Base-by-base conservation (phyloP, 2,113 vertebrate genomes). In the Ivindomyrus marchei region DNA sequence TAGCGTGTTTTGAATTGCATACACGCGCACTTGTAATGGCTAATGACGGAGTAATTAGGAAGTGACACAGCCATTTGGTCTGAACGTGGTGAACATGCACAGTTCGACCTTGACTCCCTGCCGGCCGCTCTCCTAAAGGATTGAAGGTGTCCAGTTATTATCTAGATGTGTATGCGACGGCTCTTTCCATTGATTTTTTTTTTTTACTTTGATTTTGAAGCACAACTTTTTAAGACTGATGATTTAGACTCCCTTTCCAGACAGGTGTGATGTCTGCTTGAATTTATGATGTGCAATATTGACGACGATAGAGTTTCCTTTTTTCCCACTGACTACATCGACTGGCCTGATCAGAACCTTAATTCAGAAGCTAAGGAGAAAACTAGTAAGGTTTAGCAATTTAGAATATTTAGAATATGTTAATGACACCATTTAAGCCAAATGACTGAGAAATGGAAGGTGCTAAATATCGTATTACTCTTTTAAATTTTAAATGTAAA, bases 31-130 rank as follows among this genome's bases (percentile, higher is more conserved):
- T 93, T 89, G 93, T 95, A 96, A 95, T 88, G 94, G 92, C 93
- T 92, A 92, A 92, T 94, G 94, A 95, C 94, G 94, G 93, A 91
- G 58, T 94, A 96, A 96, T 96, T 96, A 95, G 93, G 92, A 93
- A 92, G 83, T 93, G 93, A 93, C 92, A 94, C 90, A 92, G 88
- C 91, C 86, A 94, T 94, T 96, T 96, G 92, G 93, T 90, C 19
- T 90, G 84, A 93, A 92, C 93, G 93, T 92, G 93, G 85, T 87
- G 91, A 91, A 93, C 93, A 93, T 92, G 91, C 88, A 91, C 70
- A 77, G 88, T 50, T 27, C 88, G 88, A 91, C 92, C 89, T 42
- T 91, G 87, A 92, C 15, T 80, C 11, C 17, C 0, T 19, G 36
- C 31, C 7, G 74, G 10, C 70, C 15, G 11, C 4, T 74, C 4